Percentiles rank a stretch among this genome's conserved stretches.
phyloP scores from a whole-genome alignment of 2,113 vertebrate species.

The Syngnathus floridae region DNA sequence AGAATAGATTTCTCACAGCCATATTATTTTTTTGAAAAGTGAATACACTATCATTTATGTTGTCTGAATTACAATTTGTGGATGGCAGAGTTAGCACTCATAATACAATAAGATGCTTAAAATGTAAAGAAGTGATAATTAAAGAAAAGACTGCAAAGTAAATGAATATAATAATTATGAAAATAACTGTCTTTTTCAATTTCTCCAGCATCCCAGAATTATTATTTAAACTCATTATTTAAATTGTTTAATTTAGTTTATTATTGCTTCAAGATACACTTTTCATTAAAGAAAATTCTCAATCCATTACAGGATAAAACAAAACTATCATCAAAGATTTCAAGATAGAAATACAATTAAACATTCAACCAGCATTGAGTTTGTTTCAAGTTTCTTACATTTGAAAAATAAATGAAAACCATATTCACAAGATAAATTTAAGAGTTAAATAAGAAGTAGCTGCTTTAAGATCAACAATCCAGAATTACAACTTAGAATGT shows the following conservation, averaged over 20 bases:
- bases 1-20: background rate
- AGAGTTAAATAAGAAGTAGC: background rate
- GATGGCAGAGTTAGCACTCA: background rate
- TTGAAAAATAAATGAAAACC: background rate
- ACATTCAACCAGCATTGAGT: background rate
- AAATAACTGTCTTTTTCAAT: background rate
- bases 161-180: no score
- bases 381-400: background rate
- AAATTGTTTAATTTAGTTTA: slow-evolving; percentile 14
- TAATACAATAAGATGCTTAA: background rate
- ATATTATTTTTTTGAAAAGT: background rate
- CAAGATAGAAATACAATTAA: background rate
- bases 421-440: background rate
- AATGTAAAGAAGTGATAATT: background rate
- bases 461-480: background rate
- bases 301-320: slow-evolving; percentile 1
- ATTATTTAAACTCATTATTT: background rate
- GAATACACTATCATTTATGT: background rate
- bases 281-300: slow-evolving; percentile 7
- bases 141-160: background rate
- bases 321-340: background rate
- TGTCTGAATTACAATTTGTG: background rate
- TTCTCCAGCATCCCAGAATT: background rate
- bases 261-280: slow-evolving; percentile 43
- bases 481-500: background rate